These are phyloP conservation scores for Myrmecophaga tridactyla DNA, from an alignment of 2,113 vertebrate species.

Conservation along the genomic window DNA sequence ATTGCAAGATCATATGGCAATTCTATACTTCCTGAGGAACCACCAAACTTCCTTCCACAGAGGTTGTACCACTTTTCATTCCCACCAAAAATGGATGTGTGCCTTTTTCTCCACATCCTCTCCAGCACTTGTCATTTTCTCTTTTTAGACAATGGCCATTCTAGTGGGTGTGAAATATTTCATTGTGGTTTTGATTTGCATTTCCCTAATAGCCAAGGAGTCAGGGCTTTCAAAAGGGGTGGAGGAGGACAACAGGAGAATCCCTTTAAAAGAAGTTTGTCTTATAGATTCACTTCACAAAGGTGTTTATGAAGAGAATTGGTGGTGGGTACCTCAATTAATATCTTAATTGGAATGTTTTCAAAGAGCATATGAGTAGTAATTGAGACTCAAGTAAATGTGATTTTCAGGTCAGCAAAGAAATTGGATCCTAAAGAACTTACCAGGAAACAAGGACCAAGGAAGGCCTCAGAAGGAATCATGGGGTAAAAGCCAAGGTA, in stretches of 20 bases:
- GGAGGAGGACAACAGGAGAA: background rate
- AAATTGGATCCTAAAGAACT: background rate
- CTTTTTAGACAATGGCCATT: no score
- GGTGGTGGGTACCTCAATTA: background rate
- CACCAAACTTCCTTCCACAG: no score
- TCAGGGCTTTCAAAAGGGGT: background rate
- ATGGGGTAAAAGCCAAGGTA: background rate
- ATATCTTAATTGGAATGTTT: background rate
- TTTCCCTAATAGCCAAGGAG: no score
- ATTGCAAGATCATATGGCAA: no score
- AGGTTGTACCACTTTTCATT: no score
- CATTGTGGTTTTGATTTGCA: no score
- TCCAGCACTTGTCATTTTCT: no score
- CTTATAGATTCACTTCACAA: background rate
- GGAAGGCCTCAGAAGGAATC: background rate
- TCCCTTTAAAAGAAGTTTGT: background rate
- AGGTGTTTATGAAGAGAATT: background rate
- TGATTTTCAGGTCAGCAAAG: slow-evolving; percentile 11
- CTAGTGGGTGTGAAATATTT: no score
- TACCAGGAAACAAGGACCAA: background rate
- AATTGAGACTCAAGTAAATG: background rate
- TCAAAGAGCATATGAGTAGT: background rate
- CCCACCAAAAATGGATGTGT: no score
- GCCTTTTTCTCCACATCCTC: no score
- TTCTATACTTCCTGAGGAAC: no score